phyloP scores from a whole-genome alignment of 2,888 invertebrate genomes.

The Lepas anatifera region DNA sequence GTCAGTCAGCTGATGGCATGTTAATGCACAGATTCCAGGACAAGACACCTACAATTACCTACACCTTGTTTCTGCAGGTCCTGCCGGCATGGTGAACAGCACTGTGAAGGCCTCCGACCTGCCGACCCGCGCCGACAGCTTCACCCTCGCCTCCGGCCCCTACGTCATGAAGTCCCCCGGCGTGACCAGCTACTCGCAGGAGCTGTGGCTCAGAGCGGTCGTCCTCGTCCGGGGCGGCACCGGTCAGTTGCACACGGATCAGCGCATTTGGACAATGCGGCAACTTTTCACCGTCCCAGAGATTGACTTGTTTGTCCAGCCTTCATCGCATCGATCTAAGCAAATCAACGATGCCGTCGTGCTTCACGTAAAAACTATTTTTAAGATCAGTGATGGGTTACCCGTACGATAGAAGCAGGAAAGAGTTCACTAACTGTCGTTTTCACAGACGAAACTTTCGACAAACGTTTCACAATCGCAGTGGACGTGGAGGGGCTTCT shows the following conservation, averaged over 20 bases:
- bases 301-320: no score
- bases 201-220: slow-evolving; percentile 83
- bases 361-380: no score
- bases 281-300: no score
- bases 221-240: slow-evolving; percentile 70
- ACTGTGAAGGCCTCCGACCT: slow-evolving; percentile 44
- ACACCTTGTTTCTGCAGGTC: slow-evolving; percentile 49
- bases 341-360: no score
- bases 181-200: slow-evolving; percentile 78
- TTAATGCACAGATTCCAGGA: no score
- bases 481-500: slow-evolving; percentile 69
- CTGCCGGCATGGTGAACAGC: slow-evolving; percentile 59
- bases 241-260: slow-evolving; percentile 47
- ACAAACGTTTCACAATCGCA: slow-evolving; percentile 75
- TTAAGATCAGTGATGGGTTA: no score
- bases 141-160: slow-evolving; percentile 49
- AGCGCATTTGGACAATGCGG: no score
- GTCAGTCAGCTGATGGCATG: no score
- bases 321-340: no score
- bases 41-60: no score
- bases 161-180: slow-evolving; percentile 74
- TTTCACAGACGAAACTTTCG: slow-evolving; percentile 70
- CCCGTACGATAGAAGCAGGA: no score
- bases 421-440: no score
- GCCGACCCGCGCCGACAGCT: slow-evolving; percentile 39